Conservation (phyloP, 1,140 invertebrate genomes). For the Drosophila sp. region DNA sequence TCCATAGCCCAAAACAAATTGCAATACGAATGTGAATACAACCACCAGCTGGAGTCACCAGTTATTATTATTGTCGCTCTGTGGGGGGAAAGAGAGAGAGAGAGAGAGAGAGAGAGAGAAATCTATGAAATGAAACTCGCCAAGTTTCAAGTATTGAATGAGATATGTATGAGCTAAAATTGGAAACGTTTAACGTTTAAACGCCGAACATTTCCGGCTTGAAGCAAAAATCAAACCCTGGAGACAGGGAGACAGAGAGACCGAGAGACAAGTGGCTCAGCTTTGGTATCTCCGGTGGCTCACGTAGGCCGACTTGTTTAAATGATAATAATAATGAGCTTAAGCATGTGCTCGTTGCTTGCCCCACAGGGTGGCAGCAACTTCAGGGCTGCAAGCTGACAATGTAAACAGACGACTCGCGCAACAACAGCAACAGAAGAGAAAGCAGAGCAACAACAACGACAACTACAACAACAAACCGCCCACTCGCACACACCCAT, state of each 20-base stretch:
- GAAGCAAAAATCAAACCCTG: slow-evolving; percentile 57
- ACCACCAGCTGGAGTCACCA: slow-evolving; percentile 28
- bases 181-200: slow-evolving; percentile 80
- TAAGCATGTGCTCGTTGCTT: slow-evolving; percentile 71
- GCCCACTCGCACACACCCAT: slow-evolving; percentile 41
- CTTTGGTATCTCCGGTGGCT: slow-evolving; percentile 8
- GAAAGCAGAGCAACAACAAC: slow-evolving; percentile 1
- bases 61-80: slow-evolving; percentile 11
- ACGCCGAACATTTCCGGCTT: slow-evolving; percentile 46
- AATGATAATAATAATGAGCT: slow-evolving; percentile 83
- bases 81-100: background rate
- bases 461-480: slow-evolving; percentile 56
- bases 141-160: slow-evolving; percentile 14
- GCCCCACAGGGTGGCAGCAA: slow-evolving; percentile 53
- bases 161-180: slow-evolving; percentile 49
- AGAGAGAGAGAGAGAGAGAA: slow-evolving; percentile 1
- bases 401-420: slow-evolving; percentile 59
- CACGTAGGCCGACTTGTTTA: slow-evolving; percentile 79
- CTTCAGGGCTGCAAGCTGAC: slow-evolving; percentile 47
- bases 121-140: slow-evolving; percentile 9
- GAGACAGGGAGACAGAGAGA: slow-evolving; percentile 23
- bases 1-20: slow-evolving; percentile 50
- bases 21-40: slow-evolving; percentile 16
- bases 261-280: slow-evolving; percentile 58
- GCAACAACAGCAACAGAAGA: slow-evolving; percentile 16